These are phyloP conservation scores for Aphelinus certus DNA, from an alignment of 1,140 invertebrate species.

Conservation along the genomic window DNA sequence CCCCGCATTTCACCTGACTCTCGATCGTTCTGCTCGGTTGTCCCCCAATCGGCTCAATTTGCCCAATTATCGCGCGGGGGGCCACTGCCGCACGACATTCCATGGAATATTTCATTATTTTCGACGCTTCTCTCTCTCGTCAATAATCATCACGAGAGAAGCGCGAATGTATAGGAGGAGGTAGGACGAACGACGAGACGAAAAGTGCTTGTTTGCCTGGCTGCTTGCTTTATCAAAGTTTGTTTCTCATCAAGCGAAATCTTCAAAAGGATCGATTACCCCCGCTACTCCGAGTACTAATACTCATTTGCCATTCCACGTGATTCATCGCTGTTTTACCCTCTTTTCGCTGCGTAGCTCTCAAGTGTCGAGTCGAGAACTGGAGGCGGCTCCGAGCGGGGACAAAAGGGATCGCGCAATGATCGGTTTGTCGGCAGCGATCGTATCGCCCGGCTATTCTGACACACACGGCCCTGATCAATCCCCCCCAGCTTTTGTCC, in stretches of 20 bases:
- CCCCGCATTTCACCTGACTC: too few species aligned
- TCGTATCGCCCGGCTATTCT: conserved; percentile 51
- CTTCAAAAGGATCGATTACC: conserved; percentile 32
- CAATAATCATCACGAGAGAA: too few species aligned
- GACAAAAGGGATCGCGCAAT: conserved; percentile 37
- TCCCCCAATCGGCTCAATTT: too few species aligned
- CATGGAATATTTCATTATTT: too few species aligned
- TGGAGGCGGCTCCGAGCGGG: conserved; percentile 22
- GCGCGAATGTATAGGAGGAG: too few species aligned
- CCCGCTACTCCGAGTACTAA: conserved; percentile 1
- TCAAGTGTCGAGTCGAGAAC: conserved; percentile 32
- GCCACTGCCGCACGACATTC: too few species aligned
- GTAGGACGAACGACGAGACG: too few species aligned
- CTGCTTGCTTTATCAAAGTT: conserved; percentile 3
- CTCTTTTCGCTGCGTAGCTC: conserved; percentile 11
- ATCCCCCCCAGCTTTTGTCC: conserved; percentile 54
- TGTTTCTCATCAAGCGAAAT: conserved; percentile 28
- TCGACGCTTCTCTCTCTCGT: too few species aligned
- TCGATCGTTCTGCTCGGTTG: too few species aligned
- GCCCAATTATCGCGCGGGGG: too few species aligned
- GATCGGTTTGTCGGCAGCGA: conserved; percentile 10
- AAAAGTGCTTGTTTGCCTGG: not conserved
- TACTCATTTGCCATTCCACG: conserved; percentile 27
- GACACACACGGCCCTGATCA: conserved; percentile 51
- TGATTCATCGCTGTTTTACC: conserved; percentile 30